Conservation (phyloP, 2,888 invertebrate species). For the Callyntrura guangdongensis region DNA sequence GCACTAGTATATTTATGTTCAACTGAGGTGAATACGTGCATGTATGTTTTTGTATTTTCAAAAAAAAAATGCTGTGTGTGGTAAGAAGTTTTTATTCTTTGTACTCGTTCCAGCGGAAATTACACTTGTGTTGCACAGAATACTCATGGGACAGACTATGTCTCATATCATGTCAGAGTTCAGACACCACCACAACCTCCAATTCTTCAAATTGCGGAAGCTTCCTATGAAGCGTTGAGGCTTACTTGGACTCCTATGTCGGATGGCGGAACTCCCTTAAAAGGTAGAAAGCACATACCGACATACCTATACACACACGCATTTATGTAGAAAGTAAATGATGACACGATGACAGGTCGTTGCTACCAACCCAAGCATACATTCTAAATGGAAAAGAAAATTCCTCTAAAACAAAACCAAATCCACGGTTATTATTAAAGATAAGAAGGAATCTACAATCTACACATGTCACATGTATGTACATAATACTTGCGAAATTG, state of each 20-base stretch:
- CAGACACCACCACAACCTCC: constrained; percentile 93
- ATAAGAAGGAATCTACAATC: too few species aligned
- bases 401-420: background rate
- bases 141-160: constrained; percentile 93
- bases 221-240: constrained; percentile 93
- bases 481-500: too few species aligned
- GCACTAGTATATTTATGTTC: background rate
- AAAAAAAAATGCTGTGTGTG: background rate
- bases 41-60: background rate
- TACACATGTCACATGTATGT: too few species aligned
- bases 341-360: background rate
- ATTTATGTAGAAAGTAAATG: too few species aligned
- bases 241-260: constrained; percentile 93
- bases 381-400: constrained; percentile 1
- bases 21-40: too few species aligned
- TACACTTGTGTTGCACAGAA: constrained; percentile 96
- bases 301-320: background rate
- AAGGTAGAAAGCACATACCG: constrained; percentile 74
- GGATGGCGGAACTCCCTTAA: constrained; percentile 92
- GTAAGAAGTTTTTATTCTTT: constrained; percentile 86
- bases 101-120: constrained; percentile 92
- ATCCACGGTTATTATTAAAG: background rate
- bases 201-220: constrained; percentile 92
- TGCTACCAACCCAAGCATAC: background rate
- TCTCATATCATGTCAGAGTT: constrained; percentile 90